Percentiles rank a stretch among this genome's conserved stretches.
Conservation (phyloP, 2,888 invertebrate genomes). For the Elmis aenea region DNA sequence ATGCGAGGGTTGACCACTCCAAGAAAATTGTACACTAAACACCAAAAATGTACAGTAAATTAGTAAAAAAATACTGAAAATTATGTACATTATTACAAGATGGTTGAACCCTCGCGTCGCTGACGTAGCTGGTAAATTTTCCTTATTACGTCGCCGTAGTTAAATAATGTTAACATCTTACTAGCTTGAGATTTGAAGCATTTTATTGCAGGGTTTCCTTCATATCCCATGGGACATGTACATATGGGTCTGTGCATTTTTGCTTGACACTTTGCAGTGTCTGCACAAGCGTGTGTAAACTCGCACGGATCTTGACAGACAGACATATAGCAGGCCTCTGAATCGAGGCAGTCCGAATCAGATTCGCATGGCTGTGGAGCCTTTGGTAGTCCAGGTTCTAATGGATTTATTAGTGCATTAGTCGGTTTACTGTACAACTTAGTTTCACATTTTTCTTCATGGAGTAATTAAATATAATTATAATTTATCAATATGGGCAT, state of each 20-base stretch:
- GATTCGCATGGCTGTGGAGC: conserved; percentile 75
- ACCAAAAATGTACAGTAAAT: no score
- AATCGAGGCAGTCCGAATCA: conserved; percentile 78
- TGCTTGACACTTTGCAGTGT: conserved; percentile 71
- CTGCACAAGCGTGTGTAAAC: conserved; percentile 71
- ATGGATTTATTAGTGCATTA: conserved; percentile 29
- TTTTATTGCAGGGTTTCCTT: conserved; percentile 76
- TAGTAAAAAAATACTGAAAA: no score
- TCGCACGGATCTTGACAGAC: conserved; percentile 80
- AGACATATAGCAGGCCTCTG: conserved; percentile 78
- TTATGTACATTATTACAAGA: no score
- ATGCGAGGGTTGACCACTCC: no score
- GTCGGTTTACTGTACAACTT: conserved; percentile 16
- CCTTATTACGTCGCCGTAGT: no score
- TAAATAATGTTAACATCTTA: conserved; percentile 54
- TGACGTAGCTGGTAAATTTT: no score
- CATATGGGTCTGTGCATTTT: conserved; percentile 81
- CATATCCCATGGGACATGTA: conserved; percentile 73
- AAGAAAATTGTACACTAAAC: no score
- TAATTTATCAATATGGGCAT: no score
- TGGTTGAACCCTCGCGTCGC: no score
- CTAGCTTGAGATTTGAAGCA: conserved; percentile 72
- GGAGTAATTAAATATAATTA: no score
- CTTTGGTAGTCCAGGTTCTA: conserved; percentile 68
- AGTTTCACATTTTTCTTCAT: conserved; percentile 11